phyloP scores from a whole-genome alignment of 2,888 invertebrate species.

The Caenorhabditis japonica region DNA sequence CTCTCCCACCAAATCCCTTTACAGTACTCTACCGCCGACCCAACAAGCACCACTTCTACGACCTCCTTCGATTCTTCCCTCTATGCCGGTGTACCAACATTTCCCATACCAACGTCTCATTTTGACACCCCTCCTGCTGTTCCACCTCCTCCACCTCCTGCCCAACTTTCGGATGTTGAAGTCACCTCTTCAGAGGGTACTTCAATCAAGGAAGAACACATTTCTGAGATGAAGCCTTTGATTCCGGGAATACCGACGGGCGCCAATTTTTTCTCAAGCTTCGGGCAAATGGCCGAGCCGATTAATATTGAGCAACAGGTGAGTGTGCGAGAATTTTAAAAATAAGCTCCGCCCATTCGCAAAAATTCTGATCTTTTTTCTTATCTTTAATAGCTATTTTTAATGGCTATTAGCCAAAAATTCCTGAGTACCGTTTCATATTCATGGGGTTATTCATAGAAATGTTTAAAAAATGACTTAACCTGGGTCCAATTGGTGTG shows the following conservation, averaged over 20 bases:
- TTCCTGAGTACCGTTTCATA: too few relatives aligned
- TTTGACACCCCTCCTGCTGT: slow-evolving; percentile 16
- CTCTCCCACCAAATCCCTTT: slow-evolving; percentile 4
- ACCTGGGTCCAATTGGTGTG: too few relatives aligned
- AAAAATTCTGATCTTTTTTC: too few relatives aligned
- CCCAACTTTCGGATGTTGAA: background rate
- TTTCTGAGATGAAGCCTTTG: slow-evolving; percentile 23
- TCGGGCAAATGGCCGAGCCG: slow-evolving; percentile 22
- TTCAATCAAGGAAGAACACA: background rate
- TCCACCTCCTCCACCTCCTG: background rate
- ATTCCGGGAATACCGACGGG: slow-evolving; percentile 7
- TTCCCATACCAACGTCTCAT: slow-evolving; percentile 24
- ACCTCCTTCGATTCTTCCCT: slow-evolving; percentile 29
- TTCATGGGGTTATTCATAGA: too few relatives aligned
- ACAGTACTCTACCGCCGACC: slow-evolving; percentile 14
- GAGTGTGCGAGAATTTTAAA: too few relatives aligned
- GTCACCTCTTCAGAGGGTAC: background rate
- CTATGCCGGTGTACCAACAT: slow-evolving; percentile 26
- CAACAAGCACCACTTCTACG: slow-evolving; percentile 6
- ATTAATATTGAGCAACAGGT: slow-evolving; percentile 28
- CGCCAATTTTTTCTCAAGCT: slow-evolving; percentile 18
- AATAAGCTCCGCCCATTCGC: background rate
- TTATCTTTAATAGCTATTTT: too few relatives aligned
- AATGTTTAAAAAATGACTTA: too few relatives aligned
- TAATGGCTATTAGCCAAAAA: too few relatives aligned